These are phyloP conservation scores for Galeopterus variegatus DNA, from an alignment of 2,113 vertebrate genomes.

Conservation along the genomic window DNA sequence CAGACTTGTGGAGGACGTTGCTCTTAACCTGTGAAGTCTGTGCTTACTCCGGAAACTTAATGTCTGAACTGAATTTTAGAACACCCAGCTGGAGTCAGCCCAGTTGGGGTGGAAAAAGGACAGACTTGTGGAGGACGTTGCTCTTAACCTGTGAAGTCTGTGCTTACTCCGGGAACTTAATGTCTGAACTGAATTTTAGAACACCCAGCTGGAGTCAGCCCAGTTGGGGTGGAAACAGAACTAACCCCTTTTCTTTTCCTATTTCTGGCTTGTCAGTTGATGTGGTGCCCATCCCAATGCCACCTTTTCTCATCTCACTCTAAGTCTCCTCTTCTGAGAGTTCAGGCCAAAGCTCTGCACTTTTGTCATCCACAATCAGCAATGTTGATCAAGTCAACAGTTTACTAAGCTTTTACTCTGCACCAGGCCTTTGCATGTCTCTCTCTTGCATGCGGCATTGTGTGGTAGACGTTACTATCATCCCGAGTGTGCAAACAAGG, in stretches of 20 bases:
- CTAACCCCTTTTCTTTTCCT: neutral
- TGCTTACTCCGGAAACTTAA: neutral
- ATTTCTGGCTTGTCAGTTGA: neutral
- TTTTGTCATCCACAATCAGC: neutral
- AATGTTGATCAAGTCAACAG: neutral
- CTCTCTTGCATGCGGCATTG: neutral
- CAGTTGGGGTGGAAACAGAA: neutral
- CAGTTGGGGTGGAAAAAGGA: neutral
- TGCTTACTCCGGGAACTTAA: neutral
- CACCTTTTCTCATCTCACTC: neutral
- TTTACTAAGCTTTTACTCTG: neutral
- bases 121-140: neutral
- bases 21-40: neutral
- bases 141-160: neutral
- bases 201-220: neutral
- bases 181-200: neutral
- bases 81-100: neutral
- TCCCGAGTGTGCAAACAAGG: neutral
- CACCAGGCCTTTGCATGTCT: neutral
- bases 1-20: neutral
- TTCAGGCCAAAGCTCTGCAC: neutral
- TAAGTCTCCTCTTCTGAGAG: neutral
- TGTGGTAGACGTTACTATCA: neutral
- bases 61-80: neutral
- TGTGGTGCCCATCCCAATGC: neutral